phyloP scores from a whole-genome alignment of 1,140 invertebrate species.

The Chlorops oryzae region DNA sequence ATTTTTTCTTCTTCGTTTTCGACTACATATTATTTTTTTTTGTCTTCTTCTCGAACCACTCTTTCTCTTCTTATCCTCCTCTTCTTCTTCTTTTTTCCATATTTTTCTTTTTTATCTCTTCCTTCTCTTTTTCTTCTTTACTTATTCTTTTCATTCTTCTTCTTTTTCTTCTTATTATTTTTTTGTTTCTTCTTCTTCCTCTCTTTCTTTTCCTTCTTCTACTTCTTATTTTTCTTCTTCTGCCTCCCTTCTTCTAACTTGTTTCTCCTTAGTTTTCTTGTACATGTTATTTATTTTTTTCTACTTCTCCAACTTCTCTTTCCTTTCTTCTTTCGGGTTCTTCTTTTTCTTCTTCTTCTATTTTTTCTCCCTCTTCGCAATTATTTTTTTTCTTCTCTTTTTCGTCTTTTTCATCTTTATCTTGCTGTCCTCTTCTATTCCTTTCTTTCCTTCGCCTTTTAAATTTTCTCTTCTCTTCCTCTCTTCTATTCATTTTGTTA shows the following conservation, averaged over 20 bases:
- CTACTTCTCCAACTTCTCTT: not conserved
- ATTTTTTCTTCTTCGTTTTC: not conserved
- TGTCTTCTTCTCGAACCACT: not conserved
- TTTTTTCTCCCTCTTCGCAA: not conserved
- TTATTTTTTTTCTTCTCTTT: not conserved
- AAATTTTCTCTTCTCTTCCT: not conserved
- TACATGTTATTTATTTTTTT: not conserved
- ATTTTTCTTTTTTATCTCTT: not conserved
- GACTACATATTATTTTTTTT: not conserved
- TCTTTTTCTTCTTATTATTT: not conserved
- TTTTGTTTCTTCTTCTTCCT: not conserved
- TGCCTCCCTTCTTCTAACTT: not conserved
- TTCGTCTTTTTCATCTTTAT: not conserved
- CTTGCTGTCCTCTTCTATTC: not conserved
- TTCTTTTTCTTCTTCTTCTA: not conserved
- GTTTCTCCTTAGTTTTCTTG: not conserved
- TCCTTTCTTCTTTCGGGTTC: not conserved
- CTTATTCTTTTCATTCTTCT: not conserved
- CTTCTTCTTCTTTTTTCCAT: not conserved
- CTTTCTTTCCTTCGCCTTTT: not conserved
- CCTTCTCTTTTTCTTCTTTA: not conserved
- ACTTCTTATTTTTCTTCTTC: not conserved
- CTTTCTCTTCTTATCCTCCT: not conserved
- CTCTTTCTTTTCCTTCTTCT: not conserved
- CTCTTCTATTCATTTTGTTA: not conserved